Conservation (phyloP, 2,113 vertebrate species). For the Danionella cerebrum region DNA sequence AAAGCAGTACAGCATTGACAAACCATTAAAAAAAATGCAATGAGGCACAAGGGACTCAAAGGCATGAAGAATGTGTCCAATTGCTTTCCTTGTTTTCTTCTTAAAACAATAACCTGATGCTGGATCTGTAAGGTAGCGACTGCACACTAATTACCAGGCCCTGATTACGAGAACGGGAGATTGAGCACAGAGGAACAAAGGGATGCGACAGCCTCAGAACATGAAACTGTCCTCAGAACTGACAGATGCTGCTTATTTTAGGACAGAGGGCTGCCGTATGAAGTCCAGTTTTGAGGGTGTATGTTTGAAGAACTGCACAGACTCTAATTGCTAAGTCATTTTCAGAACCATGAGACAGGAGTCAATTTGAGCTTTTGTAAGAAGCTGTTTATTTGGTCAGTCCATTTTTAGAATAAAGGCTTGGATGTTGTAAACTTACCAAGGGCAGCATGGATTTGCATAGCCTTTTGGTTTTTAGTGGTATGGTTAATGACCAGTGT, state of each 20-base stretch:
- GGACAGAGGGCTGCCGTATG: conserved; percentile 62
- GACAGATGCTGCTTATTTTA: conserved; percentile 72
- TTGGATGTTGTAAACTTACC: background rate
- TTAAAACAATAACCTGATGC: conserved; percentile 31
- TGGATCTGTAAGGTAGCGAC: conserved; percentile 50
- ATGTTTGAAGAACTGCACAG: conserved; percentile 61
- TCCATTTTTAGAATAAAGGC: conserved; percentile 46
- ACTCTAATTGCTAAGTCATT: conserved; percentile 71
- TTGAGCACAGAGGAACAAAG: conserved; percentile 64
- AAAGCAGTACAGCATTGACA: background rate
- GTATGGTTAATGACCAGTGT: background rate
- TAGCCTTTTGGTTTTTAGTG: background rate
- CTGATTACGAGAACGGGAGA: conserved; percentile 67
- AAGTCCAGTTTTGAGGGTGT: conserved; percentile 62
- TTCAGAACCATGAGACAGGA: conserved; percentile 57
- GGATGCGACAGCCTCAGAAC: conserved; percentile 62
- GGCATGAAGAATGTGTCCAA: conserved; percentile 14
- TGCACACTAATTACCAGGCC: conserved; percentile 66
- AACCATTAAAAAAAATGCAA: background rate
- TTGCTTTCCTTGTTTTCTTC: conserved; percentile 19
- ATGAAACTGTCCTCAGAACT: conserved; percentile 71
- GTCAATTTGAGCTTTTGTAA: conserved; percentile 60
- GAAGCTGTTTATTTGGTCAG: conserved; percentile 46
- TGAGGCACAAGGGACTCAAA: background rate
- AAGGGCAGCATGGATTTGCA: background rate